phyloP scores from a whole-genome alignment of 2,888 invertebrate species.

The Hirtodrosophila alboralis region DNA sequence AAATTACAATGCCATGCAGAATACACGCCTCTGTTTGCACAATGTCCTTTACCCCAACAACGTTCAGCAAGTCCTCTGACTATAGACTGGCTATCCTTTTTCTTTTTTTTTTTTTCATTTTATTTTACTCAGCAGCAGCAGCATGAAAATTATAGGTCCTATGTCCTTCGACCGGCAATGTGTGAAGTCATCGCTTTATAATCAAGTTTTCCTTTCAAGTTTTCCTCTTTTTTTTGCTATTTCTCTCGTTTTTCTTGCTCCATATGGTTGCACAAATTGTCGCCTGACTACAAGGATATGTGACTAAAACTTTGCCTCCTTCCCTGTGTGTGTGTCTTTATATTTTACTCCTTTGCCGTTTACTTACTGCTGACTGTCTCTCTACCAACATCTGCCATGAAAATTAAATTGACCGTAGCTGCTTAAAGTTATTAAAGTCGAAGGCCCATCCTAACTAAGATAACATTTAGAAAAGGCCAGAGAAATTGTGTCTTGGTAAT shows the following conservation, averaged over 20 bases:
- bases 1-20: conserved; percentile 65
- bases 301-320: conserved; percentile 35
- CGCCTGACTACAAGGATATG: conserved; percentile 63
- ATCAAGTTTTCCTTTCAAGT: conserved; percentile 81
- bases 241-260: conserved; percentile 25
- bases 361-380: conserved; percentile 53
- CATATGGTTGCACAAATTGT: conserved; percentile 73
- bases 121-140: conserved; percentile 23
- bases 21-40: conserved; percentile 73
- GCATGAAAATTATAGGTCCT: conserved; percentile 73
- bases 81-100: conserved; percentile 45
- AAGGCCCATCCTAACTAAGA: conserved; percentile 31
- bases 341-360: conserved; percentile 58
- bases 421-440: conserved; percentile 76
- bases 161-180: conserved; percentile 62
- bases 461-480: conserved; percentile 40
- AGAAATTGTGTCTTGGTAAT: too few species aligned
- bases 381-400: conserved; percentile 67
- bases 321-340: conserved; percentile 30
- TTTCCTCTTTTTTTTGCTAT: conserved; percentile 57
- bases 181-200: conserved; percentile 83
- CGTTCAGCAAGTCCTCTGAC: conserved; percentile 1
- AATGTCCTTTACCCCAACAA: conserved; percentile 57
- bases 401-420: conserved; percentile 82
- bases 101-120: conserved; percentile 9